Conservation (phyloP, 2,888 invertebrate genomes). For the Drosophila falleni region DNA sequence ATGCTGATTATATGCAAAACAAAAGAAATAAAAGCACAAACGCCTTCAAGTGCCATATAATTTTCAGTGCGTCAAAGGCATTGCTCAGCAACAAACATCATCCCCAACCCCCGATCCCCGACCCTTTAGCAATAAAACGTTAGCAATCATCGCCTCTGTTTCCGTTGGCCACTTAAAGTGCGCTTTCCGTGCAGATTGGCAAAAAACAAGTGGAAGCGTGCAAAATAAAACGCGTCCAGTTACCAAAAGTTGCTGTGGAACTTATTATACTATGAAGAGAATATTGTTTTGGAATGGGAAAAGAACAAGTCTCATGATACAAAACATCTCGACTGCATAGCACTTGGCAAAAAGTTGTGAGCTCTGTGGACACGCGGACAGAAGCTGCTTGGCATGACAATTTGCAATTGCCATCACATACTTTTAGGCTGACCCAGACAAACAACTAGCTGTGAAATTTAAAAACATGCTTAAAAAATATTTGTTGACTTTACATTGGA, state of each 20-base stretch:
- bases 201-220: conserved; percentile 28
- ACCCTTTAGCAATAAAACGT: conserved; percentile 37
- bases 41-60: conserved; percentile 56
- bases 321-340: conserved; percentile 31
- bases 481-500: no score
- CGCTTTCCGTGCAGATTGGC: conserved; percentile 27
- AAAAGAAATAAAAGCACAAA: conserved; percentile 64
- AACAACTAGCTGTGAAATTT: background rate
- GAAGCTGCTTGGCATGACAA: conserved; percentile 54
- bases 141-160: conserved; percentile 10
- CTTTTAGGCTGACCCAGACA: conserved; percentile 48
- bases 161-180: conserved; percentile 9
- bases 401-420: conserved; percentile 50
- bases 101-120: background rate
- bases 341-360: conserved; percentile 22
- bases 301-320: background rate
- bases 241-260: conserved; percentile 39
- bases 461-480: no score
- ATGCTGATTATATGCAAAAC: conserved; percentile 79
- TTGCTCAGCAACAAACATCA: conserved; percentile 14
- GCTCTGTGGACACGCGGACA: conserved; percentile 23
- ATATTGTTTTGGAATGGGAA: background rate
- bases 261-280: conserved; percentile 15
- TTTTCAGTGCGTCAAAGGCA: conserved; percentile 66
- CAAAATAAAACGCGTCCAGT: conserved; percentile 35